These are phyloP conservation scores for Theodoxus fluviatilis DNA, from an alignment of 2,888 invertebrate genomes.

Conservation along the genomic window DNA sequence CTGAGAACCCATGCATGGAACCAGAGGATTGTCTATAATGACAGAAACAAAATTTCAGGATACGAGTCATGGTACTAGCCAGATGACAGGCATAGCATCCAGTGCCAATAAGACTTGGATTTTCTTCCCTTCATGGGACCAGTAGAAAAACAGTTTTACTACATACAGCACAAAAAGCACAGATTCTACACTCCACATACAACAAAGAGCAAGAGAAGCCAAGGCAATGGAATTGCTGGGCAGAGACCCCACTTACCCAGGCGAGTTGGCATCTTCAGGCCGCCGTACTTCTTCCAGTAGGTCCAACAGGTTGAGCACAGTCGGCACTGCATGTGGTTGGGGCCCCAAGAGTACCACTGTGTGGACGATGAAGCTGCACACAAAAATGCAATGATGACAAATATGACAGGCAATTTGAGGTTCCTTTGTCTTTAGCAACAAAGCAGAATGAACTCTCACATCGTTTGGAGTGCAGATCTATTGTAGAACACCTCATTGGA, in stretches of 20 bases:
- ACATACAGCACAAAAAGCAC: conserved; percentile 6
- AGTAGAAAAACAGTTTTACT: background rate
- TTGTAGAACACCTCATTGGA: background rate
- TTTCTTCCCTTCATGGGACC: background rate
- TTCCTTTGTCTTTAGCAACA: background rate
- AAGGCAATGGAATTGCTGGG: background rate
- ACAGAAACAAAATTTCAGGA: too few species aligned
- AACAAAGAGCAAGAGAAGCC: background rate
- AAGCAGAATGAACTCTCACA: background rate
- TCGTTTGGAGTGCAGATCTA: background rate
- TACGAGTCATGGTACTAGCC: too few species aligned
- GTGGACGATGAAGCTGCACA: conserved; percentile 69
- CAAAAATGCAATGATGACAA: background rate
- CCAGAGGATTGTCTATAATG: background rate
- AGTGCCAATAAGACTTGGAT: too few species aligned
- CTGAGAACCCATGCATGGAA: background rate
- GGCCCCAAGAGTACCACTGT: conserved; percentile 98
- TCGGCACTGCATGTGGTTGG: conserved; percentile 88
- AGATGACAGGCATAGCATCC: too few species aligned
- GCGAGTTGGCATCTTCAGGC: conserved; percentile 75
- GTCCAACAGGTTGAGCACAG: conserved; percentile 94
- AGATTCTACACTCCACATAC: background rate
- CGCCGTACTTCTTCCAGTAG: conserved; percentile 99
- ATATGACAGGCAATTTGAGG: too few species aligned
- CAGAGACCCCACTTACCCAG: conserved; percentile 39